Percentiles rank a stretch among this genome's conserved stretches.
phyloP scores from a whole-genome alignment of 2,113 vertebrate species.

The Saimiri boliviensis region DNA sequence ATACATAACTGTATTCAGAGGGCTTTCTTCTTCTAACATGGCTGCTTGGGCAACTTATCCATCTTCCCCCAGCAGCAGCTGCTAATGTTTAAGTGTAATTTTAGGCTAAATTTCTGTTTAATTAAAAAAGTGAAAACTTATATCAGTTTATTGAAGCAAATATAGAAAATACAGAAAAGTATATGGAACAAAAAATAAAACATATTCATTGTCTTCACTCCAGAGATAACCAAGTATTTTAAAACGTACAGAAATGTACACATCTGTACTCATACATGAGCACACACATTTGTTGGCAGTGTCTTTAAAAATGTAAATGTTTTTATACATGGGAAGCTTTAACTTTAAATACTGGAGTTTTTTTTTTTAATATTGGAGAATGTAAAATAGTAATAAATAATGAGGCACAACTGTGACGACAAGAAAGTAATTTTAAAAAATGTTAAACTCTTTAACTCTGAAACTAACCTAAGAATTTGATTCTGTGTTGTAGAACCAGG shows the following conservation, averaged over 20 bases:
- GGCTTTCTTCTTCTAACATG: not conserved
- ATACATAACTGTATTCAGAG: not conserved
- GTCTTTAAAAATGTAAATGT: not conserved
- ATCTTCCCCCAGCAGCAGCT: not conserved
- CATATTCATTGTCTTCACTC: not conserved
- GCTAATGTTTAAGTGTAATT: slow-evolving; percentile 45
- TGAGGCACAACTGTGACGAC: not conserved
- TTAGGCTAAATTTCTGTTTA: not conserved
- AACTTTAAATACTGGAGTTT: not conserved
- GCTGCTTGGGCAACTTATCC: not conserved
- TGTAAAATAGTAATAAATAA: not conserved
- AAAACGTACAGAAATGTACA: not conserved
- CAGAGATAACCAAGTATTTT: not conserved
- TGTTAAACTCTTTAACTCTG: not conserved
- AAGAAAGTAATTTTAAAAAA: not conserved
- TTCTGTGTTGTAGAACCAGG: not conserved
- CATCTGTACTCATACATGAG: too few relatives aligned
- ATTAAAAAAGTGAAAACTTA: slow-evolving; percentile 4
- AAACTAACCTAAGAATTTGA: not conserved
- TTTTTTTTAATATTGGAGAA: slow-evolving; percentile 15
- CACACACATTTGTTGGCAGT: not conserved
- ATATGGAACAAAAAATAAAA: not conserved
- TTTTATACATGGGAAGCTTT: not conserved
- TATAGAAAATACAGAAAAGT: slow-evolving; percentile 18
- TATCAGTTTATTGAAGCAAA: slow-evolving; percentile 15